Evolutionary conservation across 2,113 vertebrate genomes (phyloP).

Genomic region (Monopterus albus): DNA sequence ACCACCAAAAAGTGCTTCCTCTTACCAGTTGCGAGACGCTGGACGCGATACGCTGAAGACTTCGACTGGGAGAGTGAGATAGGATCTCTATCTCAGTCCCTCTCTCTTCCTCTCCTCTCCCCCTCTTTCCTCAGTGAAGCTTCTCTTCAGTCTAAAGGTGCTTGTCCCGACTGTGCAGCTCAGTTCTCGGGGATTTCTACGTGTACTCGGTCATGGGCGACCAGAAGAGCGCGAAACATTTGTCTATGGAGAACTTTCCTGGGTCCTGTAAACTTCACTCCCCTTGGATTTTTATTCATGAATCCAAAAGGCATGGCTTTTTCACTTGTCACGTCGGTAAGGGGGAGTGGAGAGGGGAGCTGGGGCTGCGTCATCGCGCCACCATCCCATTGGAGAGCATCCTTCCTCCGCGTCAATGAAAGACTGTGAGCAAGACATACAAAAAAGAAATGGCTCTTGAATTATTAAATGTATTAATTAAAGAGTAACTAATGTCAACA

Average conservation of each 20-base stretch:
- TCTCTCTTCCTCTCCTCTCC: conserved; percentile 31
- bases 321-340: conserved; percentile 83
- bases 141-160: conserved; percentile 74
- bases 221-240: conserved; percentile 82
- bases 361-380: conserved; percentile 88
- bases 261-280: conserved; percentile 83
- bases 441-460: conserved; percentile 82
- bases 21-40: conserved; percentile 78
- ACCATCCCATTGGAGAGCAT: conserved; percentile 90
- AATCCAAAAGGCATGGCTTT: conserved; percentile 87
- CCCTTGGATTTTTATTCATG: conserved; percentile 92
- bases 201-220: conserved; percentile 76
- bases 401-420: conserved; percentile 88
- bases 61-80: conserved; percentile 80
- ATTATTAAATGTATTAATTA: conserved; percentile 75
- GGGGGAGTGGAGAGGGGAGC: conserved; percentile 12
- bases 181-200: conserved; percentile 79
- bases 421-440: conserved; percentile 84
- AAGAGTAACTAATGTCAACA: conserved; percentile 61
- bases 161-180: conserved; percentile 79
- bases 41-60: conserved; percentile 70
- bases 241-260: conserved; percentile 86
- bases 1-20: conserved; percentile 24
- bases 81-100: conserved; percentile 78
- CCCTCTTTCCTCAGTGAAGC: conserved; percentile 36